Percentiles rank a stretch among this genome's conserved stretches.
Evolutionary conservation across 1,140 invertebrate species (phyloP).

Genomic region (Triops longicaudatus): DNA sequence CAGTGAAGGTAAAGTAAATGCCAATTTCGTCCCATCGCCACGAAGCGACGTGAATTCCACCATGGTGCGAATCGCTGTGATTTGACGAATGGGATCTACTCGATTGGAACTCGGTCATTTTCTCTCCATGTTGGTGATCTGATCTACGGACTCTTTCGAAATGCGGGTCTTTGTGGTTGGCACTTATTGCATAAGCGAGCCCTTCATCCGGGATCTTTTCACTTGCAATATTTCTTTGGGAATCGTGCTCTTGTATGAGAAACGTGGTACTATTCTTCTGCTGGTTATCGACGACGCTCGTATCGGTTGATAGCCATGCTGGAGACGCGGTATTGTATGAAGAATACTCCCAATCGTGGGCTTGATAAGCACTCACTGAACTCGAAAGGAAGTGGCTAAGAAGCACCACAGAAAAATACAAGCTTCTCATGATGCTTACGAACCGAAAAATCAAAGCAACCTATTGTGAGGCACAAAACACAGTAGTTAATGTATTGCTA

Average conservation of each 20-base stretch:
- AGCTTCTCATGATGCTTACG: not conserved
- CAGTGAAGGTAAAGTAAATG: constrained; percentile 48
- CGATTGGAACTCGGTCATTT: not conserved
- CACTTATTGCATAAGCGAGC: not conserved
- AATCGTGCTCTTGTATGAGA: not conserved
- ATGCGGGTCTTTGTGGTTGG: not conserved
- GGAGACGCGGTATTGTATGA: not conserved
- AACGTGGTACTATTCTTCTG: not conserved
- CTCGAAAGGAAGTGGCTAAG: not conserved
- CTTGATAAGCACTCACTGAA: not conserved
- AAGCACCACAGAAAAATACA: not conserved
- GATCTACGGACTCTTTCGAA: not conserved
- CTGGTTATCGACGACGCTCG: not conserved
- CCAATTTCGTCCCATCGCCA: constrained; percentile 51
- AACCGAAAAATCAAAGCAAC: not conserved
- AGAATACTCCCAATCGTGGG: not conserved
- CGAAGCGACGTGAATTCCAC: constrained; percentile 41
- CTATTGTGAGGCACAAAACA: not conserved
- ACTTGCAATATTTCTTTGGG: not conserved
- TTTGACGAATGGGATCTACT: not conserved
- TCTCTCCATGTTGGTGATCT: not conserved
- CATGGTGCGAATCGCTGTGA: constrained; percentile 26
- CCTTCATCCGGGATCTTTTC: not conserved
- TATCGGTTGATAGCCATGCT: not conserved
- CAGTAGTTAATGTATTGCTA: not conserved